Evolutionary conservation across 2,113 vertebrate species (phyloP), one percentile per base, ranked within the genome.

Genomic region (Laticauda laticaudata): DNA sequence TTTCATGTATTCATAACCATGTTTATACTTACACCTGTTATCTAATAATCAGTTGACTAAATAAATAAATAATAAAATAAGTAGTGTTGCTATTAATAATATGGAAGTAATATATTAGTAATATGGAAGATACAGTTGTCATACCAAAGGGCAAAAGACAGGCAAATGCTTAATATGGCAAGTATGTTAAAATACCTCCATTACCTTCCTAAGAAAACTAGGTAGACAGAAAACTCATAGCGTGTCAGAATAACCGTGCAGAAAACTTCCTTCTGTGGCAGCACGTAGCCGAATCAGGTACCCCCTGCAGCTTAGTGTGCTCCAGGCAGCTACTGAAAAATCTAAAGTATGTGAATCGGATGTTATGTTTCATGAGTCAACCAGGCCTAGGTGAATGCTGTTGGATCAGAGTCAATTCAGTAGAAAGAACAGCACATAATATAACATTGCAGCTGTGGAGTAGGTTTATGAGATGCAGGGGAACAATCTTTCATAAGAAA

Each of bases 261-360:
- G 53, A 91, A 43, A 56, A 34, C 4, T 86, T 43, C 39, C 90
- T 45, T 45, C 23, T 29, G 53, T 57, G 24, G 56, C 10, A 20
- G 10, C 53, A 86, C 4, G 4, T 45, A 86, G 23, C 69, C 3
- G 43, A 86, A 53, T 5, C 7, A 26, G 86, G n/a, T 51, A 69
- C 59, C 91, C 87, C 91, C 86, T 69, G 57, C 57, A 88, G 91
- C 48, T 55, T 88, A 56, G 34, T 92, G 29, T 64, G 45, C 55
- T 91, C 48, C 90, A 85, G 88, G 7, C 43, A 90, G n/a, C 5
- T 15, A 88, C 57, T 90, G 57, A 94, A 95, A 89, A 53, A 87
- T 1, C 1, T 64, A 45, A 54, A 45, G 51, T 3, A 2, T 51
- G 48, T 43, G 48, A 34, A 89, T 86, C 45, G 86, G 89, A 39